Evolutionary conservation across 1,140 invertebrate species (phyloP).

Genomic region (Pachypeltis micranthus): DNA sequence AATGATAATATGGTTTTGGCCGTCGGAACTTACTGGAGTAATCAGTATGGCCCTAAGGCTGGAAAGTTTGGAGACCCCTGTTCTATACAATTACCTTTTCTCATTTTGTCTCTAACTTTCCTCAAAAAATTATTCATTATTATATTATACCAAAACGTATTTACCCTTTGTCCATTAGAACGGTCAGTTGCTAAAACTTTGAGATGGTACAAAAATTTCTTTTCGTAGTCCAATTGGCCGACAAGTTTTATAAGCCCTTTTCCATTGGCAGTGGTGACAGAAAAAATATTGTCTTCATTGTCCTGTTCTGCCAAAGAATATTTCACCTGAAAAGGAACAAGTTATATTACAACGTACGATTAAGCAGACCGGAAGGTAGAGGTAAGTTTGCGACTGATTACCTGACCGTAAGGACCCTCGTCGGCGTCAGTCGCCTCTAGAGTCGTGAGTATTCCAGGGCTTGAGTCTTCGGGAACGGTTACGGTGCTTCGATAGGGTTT

Average conservation of each 20-base stretch:
- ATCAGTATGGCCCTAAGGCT: too few species aligned
- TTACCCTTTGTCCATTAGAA: conserved; percentile 61
- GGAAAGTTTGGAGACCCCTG: too few species aligned
- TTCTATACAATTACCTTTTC: too few species aligned
- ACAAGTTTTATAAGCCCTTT: conserved; percentile 73
- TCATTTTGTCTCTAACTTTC: background rate
- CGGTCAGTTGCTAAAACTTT: conserved; percentile 72
- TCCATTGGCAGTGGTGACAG: conserved; percentile 69
- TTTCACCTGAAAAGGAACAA: conserved; percentile 34
- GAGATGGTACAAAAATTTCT: conserved; percentile 75
- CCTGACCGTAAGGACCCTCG: conserved; percentile 83
- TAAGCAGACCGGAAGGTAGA: background rate
- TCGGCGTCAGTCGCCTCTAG: conserved; percentile 80
- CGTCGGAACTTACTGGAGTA: too few species aligned
- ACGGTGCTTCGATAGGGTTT: conserved; percentile 71
- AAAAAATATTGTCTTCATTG: conserved; percentile 60
- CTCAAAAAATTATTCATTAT: background rate
- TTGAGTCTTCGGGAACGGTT: conserved; percentile 62
- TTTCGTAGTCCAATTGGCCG: conserved; percentile 72
- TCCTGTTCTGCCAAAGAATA: conserved; percentile 59
- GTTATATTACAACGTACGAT: background rate
- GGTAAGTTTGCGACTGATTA: conserved; percentile 31
- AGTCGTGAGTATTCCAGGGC: conserved; percentile 57
- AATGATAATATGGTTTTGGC: too few species aligned
- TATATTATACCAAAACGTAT: conserved; percentile 19